Percentiles rank a stretch among this genome's conserved stretches.
These are phyloP conservation scores for Acleris literana DNA, from an alignment of 2,888 invertebrate species.

Conservation along the genomic window DNA sequence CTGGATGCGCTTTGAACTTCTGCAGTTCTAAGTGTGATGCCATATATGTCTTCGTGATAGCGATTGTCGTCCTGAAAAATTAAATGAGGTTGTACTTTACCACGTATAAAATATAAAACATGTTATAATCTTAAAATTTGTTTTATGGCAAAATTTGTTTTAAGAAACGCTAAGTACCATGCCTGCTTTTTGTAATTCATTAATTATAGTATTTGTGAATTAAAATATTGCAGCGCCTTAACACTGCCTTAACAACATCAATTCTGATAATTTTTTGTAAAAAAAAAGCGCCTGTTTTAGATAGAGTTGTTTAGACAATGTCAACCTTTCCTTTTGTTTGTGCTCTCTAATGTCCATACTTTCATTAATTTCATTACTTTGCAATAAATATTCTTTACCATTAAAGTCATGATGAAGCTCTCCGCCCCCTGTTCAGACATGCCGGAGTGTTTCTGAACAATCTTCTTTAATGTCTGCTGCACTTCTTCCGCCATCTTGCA, in stretches of 20 bases:
- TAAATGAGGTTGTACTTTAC: not conserved
- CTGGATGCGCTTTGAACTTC: constrained; percentile 93
- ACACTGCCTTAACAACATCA: no score
- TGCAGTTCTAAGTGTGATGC: constrained; percentile 94
- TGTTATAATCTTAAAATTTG: no score
- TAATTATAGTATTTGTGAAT: no score
- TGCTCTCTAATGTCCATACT: no score
- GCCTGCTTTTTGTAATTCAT: not conserved
- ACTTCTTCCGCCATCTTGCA: constrained; percentile 99
- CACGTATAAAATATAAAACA: no score
- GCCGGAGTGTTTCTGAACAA: constrained; percentile 86
- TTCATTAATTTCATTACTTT: not conserved
- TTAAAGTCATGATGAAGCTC: constrained; percentile 90
- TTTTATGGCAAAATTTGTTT: no score
- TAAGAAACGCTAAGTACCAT: not conserved
- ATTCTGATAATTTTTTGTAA: no score
- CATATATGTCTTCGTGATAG: constrained; percentile 98
- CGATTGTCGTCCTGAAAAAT: constrained; percentile 92
- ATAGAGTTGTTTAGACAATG: no score
- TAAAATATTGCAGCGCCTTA: no score
- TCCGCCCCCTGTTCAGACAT: constrained; percentile 91
- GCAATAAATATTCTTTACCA: constrained; percentile 84
- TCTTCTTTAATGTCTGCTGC: constrained; percentile 92
- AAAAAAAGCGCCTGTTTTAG: no score
- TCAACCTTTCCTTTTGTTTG: no score